Evolutionary conservation across 1,140 invertebrate species (phyloP).

Genomic region (Lepidurus packardi): DNA sequence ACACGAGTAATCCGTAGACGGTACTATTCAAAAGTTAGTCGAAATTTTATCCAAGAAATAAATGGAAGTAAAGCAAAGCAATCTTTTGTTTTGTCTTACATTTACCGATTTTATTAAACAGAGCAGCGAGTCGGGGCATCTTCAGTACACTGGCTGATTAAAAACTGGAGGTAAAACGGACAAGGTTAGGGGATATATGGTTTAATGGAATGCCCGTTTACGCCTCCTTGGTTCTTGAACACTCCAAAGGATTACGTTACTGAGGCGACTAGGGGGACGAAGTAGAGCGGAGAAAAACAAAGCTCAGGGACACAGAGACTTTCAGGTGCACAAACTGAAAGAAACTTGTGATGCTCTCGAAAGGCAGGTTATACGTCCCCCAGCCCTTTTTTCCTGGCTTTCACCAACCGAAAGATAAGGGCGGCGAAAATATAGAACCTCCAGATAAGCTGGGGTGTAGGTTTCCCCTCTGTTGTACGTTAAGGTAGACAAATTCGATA

Average conservation of each 20-base stretch:
- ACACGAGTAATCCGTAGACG: not conserved
- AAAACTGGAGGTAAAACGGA: not conserved
- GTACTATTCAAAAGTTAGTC: not conserved
- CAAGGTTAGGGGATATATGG: not conserved
- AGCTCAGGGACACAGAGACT: not conserved
- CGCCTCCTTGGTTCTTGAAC: not conserved
- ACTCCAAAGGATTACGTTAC: not conserved
- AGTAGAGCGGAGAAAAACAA: not conserved
- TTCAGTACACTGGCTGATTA: not conserved
- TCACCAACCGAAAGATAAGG: not conserved
- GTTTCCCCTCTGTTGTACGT: not conserved
- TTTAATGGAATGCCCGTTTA: not conserved
- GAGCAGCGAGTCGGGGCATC: not conserved
- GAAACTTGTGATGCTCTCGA: not conserved
- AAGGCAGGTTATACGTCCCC: not conserved
- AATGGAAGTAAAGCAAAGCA: no score
- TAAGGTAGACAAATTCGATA: not conserved
- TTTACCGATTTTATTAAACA: not conserved
- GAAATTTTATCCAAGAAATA: not conserved
- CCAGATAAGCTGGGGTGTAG: not conserved
- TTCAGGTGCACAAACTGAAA: not conserved
- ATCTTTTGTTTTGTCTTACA: no score
- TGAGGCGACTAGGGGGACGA: not conserved
- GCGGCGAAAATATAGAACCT: not conserved
- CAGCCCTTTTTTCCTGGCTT: not conserved